A percentile compares a stretch with the other conserved stretches of the same genome.
Conservation (phyloP, 2,888 invertebrate genomes). For the Linnaemya tessellans region DNA sequence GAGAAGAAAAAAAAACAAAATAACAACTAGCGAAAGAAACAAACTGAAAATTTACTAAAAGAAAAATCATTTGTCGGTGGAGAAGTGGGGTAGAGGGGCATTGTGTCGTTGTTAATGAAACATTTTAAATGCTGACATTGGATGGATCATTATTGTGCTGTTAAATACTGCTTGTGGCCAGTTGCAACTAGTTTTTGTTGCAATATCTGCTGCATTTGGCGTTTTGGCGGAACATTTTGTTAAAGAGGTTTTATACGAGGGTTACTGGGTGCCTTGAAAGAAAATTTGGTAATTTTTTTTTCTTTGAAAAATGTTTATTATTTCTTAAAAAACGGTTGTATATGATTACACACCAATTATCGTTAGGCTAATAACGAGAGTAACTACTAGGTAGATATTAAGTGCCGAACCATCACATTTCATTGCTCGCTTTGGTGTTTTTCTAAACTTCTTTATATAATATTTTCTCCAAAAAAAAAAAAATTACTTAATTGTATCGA, state of each 20-base stretch:
- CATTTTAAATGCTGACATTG: constrained; percentile 44
- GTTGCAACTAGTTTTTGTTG: constrained; percentile 7
- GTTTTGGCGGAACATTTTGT: neutral
- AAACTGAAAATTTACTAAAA: constrained; percentile 12
- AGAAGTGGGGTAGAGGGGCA: neutral
- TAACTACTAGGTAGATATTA: no score
- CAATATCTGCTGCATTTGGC: neutral
- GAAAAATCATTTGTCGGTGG: neutral
- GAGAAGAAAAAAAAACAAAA: constrained; percentile 21
- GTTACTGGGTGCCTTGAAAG: neutral
- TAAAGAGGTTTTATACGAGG: neutral
- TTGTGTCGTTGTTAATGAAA: neutral
- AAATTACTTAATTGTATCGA: no score
- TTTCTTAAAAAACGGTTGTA: no score
- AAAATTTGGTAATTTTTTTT: no score
- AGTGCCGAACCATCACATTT: no score
- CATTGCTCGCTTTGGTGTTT: no score
- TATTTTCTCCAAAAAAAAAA: no score
- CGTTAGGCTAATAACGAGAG: no score
- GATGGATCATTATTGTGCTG: constrained; percentile 28
- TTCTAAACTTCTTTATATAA: no score
- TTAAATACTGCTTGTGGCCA: constrained; percentile 13
- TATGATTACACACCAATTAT: no score
- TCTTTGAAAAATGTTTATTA: no score
- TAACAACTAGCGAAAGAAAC: constrained; percentile 28